phyloP scores from a whole-genome alignment of 2,888 invertebrate genomes.

The Ophraella communa region DNA sequence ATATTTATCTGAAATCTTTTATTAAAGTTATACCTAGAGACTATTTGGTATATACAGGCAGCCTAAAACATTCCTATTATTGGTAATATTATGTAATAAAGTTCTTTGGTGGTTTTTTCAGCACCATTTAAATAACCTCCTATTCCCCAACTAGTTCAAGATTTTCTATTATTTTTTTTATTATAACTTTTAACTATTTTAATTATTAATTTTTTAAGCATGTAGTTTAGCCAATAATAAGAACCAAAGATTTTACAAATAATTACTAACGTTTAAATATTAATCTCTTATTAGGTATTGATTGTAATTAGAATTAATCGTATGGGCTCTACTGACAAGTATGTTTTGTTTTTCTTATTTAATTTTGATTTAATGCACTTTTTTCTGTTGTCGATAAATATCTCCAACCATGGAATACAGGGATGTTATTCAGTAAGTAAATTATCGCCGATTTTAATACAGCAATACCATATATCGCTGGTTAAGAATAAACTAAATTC shows the following conservation, averaged over 20 bases:
- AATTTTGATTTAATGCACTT: conserved; percentile 69
- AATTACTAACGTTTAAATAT: too few relatives aligned
- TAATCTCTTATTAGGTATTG: too few relatives aligned
- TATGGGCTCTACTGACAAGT: conserved; percentile 41
- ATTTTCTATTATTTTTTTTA: too few relatives aligned
- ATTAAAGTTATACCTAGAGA: too few relatives aligned
- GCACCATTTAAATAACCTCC: too few relatives aligned
- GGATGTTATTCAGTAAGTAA: conserved; percentile 80
- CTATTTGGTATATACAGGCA: too few relatives aligned
- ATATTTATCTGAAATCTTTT: too few relatives aligned
- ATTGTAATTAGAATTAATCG: too few relatives aligned
- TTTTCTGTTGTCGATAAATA: conserved; percentile 68
- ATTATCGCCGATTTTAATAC: conserved; percentile 25
- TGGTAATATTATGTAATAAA: too few relatives aligned
- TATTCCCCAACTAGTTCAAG: neutral
- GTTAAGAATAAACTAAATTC: neutral
- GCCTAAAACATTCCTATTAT: too few relatives aligned
- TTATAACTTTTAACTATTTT: neutral
- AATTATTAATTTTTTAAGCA: neutral
- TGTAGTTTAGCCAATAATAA: neutral
- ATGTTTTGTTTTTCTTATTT: conserved; percentile 35
- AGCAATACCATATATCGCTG: conserved; percentile 28
- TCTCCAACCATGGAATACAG: conserved; percentile 65
- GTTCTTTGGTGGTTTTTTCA: too few relatives aligned
- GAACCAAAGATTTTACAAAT: too few relatives aligned